Conservation (phyloP, 2,888 invertebrate species). For the Eumerus sabulonum region DNA sequence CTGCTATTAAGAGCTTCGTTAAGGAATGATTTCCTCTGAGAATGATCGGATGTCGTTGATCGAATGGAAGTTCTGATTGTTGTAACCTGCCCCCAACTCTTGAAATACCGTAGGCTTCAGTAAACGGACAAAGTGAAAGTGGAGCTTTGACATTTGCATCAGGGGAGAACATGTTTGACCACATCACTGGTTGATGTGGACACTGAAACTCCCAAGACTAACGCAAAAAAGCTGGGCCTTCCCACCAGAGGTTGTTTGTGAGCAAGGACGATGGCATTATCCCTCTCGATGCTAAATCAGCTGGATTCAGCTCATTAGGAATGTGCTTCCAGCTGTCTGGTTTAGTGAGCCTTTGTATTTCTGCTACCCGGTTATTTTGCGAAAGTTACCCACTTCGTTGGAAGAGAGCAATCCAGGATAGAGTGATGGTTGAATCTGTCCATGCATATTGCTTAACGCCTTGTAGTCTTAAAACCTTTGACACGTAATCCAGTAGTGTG, state of each 20-base stretch:
- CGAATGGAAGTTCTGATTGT: neutral
- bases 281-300: neutral
- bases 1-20: neutral
- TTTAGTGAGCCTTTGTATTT: constrained; percentile 4
- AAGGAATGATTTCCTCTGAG: constrained; percentile 6
- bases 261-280: neutral
- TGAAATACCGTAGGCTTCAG: constrained; percentile 6
- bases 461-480: neutral
- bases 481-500: neutral
- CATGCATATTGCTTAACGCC: neutral
- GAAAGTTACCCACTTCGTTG: constrained; percentile 7
- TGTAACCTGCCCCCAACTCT: constrained; percentile 28
- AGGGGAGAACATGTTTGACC: neutral
- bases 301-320: constrained; percentile 10
- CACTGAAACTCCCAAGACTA: neutral
- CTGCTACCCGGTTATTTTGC: constrained; percentile 1
- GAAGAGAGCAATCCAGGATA: constrained; percentile 1
- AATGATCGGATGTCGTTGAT: constrained; percentile 17
- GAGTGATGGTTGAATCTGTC: constrained; percentile 10
- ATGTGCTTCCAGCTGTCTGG: neutral
- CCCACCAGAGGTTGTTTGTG: neutral
- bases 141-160: neutral
- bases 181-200: neutral
- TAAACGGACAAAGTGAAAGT: neutral
- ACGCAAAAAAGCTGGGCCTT: neutral